Evolutionary conservation across 2,797 vertebrate species (phyloP).

Genomic region (Pseudochirops cupreus): DNA sequence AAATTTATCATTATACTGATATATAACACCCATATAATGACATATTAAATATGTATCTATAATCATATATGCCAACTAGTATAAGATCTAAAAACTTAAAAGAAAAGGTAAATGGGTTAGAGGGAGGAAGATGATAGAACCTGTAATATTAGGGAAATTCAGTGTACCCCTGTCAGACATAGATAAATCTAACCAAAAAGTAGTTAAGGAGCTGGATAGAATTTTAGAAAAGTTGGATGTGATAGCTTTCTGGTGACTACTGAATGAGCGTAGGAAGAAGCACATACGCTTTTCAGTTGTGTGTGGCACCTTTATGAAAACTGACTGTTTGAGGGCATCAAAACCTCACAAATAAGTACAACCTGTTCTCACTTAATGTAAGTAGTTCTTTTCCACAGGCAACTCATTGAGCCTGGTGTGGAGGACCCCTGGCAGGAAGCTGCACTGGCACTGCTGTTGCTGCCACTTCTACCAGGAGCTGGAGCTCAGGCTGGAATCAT

Average conservation of each 20-base stretch:
- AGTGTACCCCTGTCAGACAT: not conserved
- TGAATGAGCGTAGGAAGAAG: not conserved
- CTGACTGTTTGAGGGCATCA: not conserved
- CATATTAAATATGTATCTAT: too few species aligned
- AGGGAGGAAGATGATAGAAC: not conserved
- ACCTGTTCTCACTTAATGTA: not conserved
- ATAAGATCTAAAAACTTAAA: not conserved
- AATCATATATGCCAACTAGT: not conserved
- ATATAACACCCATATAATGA: not conserved
- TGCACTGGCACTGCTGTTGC: not conserved
- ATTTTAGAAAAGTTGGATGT: not conserved
- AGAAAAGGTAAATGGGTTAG: not conserved
- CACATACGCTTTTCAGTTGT: not conserved
- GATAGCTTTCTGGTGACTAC: not conserved
- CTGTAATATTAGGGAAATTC: too few species aligned
- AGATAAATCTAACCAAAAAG: not conserved
- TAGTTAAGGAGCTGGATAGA: not conserved
- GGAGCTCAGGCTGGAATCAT: too few species aligned
- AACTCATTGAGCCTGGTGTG: not conserved
- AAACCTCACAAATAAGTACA: not conserved
- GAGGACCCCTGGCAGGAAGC: not conserved
- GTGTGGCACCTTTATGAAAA: not conserved
- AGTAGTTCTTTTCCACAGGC: not conserved
- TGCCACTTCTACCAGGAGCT: not conserved
- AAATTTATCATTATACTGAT: not conserved